Percentiles rank a stretch among this genome's conserved stretches.
These are phyloP conservation scores for Desoria tigrina DNA, from an alignment of 2,888 invertebrate species.

Conservation along the genomic window DNA sequence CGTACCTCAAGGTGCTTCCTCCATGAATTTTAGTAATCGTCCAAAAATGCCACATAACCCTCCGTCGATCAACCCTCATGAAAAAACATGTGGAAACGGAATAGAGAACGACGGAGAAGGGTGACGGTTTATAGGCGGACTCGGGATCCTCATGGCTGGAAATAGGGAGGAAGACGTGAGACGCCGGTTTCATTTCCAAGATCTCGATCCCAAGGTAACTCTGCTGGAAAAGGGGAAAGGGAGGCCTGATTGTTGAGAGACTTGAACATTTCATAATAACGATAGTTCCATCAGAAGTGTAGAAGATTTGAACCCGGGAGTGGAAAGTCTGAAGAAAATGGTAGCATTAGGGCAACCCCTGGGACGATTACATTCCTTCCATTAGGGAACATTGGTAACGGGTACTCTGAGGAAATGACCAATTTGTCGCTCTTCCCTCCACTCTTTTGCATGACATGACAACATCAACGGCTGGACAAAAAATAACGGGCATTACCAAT, in stretches of 20 bases:
- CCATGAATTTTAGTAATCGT: conserved; percentile 16
- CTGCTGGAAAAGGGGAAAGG: conserved; percentile 1
- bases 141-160: not conserved
- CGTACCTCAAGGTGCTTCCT: conserved; percentile 14
- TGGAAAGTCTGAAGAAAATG: conserved; percentile 29
- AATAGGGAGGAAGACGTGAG: not conserved
- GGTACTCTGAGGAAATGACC: conserved; percentile 50
- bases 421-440: conserved; percentile 50
- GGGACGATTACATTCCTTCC: conserved; percentile 52
- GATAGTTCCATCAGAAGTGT: conserved; percentile 5
- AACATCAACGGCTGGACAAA: conserved; percentile 45
- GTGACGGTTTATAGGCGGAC: not conserved
- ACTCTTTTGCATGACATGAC: conserved; percentile 51
- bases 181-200: not conserved
- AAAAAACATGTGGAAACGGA: too few species aligned
- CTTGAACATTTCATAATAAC: conserved; percentile 11
- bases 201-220: not conserved
- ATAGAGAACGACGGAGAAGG: too few species aligned
- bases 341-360: conserved; percentile 48
- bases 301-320: conserved; percentile 14
- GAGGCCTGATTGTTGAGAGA: not conserved
- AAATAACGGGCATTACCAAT: conserved; percentile 50
- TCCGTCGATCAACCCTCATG: not conserved
- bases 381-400: conserved; percentile 45
- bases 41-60: conserved; percentile 7